A percentile compares a stretch with the other conserved stretches of the same genome.
Evolutionary conservation across 1,140 invertebrate genomes (phyloP).

Genomic region (Atta colombica): DNA sequence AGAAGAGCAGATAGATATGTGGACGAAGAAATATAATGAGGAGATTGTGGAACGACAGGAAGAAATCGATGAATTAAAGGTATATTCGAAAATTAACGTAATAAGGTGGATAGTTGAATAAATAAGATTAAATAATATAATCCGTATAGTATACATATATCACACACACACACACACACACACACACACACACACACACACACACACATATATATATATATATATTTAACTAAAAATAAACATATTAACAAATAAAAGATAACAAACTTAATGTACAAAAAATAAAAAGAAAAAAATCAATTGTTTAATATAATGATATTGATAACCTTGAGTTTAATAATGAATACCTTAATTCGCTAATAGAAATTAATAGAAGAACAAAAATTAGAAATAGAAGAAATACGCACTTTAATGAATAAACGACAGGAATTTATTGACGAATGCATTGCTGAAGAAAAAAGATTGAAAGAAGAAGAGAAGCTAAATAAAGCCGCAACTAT

Average conservation of each 20-base stretch:
- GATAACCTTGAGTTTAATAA: neutral
- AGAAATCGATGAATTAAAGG: constrained; percentile 77
- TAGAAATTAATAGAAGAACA: constrained; percentile 77
- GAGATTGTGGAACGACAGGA: constrained; percentile 74
- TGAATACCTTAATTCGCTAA: neutral
- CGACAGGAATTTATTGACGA: constrained; percentile 74
- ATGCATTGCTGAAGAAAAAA: constrained; percentile 64
- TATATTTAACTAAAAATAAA: constrained; percentile 24
- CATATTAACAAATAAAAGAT: neutral
- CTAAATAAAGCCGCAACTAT: constrained; percentile 74
- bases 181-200: too few relatives aligned
- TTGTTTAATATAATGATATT: neutral
- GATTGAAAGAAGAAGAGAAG: constrained; percentile 55
- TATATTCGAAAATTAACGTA: constrained; percentile 44
- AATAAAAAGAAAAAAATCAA: neutral
- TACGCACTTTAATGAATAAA: constrained; percentile 61
- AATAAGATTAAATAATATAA: neutral
- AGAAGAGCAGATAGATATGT: constrained; percentile 74
- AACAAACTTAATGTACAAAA: neutral
- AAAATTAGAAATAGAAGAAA: constrained; percentile 70
- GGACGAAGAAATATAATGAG: constrained; percentile 75
- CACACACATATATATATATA: neutral
- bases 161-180: too few relatives aligned
- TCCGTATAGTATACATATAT: neutral
- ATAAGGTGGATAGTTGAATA: neutral